Evolutionary conservation across 1,140 invertebrate genomes (phyloP).

Genomic region (Gryllus bimaculatus): DNA sequence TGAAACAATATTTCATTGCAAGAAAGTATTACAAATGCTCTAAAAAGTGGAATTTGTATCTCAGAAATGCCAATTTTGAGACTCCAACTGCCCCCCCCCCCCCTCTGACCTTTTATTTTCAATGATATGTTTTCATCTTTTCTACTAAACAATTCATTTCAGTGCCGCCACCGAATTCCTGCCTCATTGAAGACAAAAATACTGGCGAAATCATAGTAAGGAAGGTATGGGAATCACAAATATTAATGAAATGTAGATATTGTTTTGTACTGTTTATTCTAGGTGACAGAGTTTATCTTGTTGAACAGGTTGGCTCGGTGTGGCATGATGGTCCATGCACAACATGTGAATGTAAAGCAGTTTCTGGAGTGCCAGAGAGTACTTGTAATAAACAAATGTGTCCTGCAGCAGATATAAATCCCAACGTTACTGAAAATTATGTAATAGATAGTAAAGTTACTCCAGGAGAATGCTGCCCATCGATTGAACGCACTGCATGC

Average conservation of each 20-base stretch:
- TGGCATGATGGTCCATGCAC: conserved; percentile 62
- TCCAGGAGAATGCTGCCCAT: conserved; percentile 51
- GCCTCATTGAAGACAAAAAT: not conserved
- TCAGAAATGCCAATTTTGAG: no score
- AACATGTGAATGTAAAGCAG: conserved; percentile 42
- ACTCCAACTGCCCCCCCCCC: no score
- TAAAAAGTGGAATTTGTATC: not conserved
- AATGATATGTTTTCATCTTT: not conserved
- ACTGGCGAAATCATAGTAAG: not conserved
- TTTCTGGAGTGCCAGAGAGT: conserved; percentile 22
- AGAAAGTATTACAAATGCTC: not conserved
- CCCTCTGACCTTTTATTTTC: not conserved
- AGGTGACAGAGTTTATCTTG: not conserved
- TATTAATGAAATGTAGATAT: not conserved
- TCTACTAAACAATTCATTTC: not conserved
- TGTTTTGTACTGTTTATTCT: not conserved
- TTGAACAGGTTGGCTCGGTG: conserved; percentile 36
- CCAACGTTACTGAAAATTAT: conserved; percentile 29
- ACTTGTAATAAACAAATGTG: conserved; percentile 18
- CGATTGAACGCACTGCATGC: conserved; percentile 46
- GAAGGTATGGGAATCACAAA: not conserved
- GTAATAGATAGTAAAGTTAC: conserved; percentile 40
- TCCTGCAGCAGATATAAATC: conserved; percentile 27
- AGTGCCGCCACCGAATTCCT: not conserved
- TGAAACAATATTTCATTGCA: not conserved